These are phyloP conservation scores for Synanthedon vespiformis DNA, from an alignment of 2,888 invertebrate genomes.

Conservation along the genomic window DNA sequence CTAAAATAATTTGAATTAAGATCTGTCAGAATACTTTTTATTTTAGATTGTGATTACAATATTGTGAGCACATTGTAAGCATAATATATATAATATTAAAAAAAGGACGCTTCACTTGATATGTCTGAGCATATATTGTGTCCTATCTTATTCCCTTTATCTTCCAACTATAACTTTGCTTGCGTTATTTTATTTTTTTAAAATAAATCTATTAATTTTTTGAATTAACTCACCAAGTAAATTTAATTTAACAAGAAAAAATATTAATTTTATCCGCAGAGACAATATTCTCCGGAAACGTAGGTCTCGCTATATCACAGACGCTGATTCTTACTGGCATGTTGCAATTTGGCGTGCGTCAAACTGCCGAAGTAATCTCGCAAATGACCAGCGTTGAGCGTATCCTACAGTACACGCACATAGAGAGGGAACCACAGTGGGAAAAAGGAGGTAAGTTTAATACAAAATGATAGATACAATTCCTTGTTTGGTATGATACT, in stretches of 20 bases:
- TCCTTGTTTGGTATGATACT: neutral
- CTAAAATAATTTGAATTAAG: too few relatives aligned
- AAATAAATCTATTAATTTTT: neutral
- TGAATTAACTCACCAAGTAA: too few relatives aligned
- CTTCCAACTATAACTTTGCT: neutral
- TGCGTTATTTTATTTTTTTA: neutral
- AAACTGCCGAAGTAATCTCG: slow-evolving; percentile 76
- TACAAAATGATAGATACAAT: neutral
- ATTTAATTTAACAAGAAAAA: neutral
- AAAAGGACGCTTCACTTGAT: neutral
- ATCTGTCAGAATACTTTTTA: too few relatives aligned
- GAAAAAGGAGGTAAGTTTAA: slow-evolving; percentile 51
- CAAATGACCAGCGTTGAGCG: slow-evolving; percentile 82
- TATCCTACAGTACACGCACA: slow-evolving; percentile 77
- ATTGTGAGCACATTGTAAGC: too few relatives aligned
- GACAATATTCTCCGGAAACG: slow-evolving; percentile 73
- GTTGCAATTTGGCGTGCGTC: slow-evolving; percentile 78
- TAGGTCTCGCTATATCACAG: slow-evolving; percentile 77
- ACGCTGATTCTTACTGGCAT: slow-evolving; percentile 77
- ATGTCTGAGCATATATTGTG: too few relatives aligned
- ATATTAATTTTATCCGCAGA: slow-evolving; percentile 25
- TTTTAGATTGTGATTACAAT: too few relatives aligned
- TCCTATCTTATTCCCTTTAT: too few relatives aligned
- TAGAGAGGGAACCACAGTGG: slow-evolving; percentile 72
- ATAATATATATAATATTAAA: too few relatives aligned